Conservation (phyloP, 2,113 vertebrate species). For the Nothocercus julius region DNA sequence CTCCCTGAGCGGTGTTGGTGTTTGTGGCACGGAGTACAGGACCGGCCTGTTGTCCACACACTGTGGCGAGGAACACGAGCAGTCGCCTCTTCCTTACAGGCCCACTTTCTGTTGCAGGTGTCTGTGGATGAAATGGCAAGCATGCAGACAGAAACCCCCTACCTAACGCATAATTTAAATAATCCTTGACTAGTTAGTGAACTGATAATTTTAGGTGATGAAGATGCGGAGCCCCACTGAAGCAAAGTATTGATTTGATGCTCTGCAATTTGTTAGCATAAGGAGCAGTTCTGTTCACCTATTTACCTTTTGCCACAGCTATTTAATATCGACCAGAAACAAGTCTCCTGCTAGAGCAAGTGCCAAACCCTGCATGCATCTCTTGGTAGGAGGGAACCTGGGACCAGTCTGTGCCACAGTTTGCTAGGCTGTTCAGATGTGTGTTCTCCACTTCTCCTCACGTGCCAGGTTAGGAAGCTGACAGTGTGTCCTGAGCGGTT, state of each 20-base stretch:
- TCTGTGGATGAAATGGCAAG: not conserved
- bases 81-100: not conserved
- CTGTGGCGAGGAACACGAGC: not conserved
- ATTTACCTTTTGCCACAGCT: constrained; percentile 7
- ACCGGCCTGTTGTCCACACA: not conserved
- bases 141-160: not conserved
- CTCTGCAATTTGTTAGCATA: constrained; percentile 39
- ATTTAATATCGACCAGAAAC: constrained; percentile 43
- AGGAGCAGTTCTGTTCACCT: not conserved
- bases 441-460: not conserved
- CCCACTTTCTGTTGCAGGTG: not conserved
- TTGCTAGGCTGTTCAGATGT: not conserved
- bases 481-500: not conserved
- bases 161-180: constrained; percentile 41
- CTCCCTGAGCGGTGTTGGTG: not conserved
- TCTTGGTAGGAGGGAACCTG: not conserved
- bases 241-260: constrained; percentile 34
- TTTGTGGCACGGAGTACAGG: not conserved
- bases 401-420: not conserved
- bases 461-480: not conserved
- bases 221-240: constrained; percentile 17
- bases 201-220: constrained; percentile 45
- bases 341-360: not conserved
- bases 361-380: not conserved
- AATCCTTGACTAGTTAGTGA: constrained; percentile 55